These are phyloP conservation scores for Pediacus dermestoides DNA, from an alignment of 2,888 invertebrate species.

Conservation along the genomic window DNA sequence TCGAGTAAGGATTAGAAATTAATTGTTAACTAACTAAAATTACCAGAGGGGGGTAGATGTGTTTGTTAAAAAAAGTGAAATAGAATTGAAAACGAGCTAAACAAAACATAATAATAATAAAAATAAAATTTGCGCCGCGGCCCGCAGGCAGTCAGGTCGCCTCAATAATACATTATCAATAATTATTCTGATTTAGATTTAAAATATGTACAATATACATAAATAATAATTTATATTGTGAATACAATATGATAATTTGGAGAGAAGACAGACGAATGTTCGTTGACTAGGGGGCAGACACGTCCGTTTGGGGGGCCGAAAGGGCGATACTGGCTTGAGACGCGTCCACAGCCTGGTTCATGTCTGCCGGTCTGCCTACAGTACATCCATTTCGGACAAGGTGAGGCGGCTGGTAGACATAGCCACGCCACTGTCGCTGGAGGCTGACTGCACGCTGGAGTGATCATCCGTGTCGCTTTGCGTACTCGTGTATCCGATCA, in stretches of 20 bases:
- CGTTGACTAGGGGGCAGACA: slow-evolving; percentile 43
- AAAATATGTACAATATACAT: slow-evolving; percentile 48
- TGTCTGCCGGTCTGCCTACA: slow-evolving; percentile 40
- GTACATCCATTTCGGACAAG: slow-evolving; percentile 58
- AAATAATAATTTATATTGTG: slow-evolving; percentile 42
- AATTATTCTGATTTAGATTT: slow-evolving; percentile 42
- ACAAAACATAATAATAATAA: no score
- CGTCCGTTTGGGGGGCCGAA: slow-evolving; percentile 25
- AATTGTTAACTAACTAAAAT: slow-evolving; percentile 16
- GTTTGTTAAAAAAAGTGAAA: slow-evolving; percentile 19
- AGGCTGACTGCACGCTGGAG: slow-evolving; percentile 69
- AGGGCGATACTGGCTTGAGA: slow-evolving; percentile 35
- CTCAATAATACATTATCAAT: slow-evolving; percentile 33
- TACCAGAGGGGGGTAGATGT: slow-evolving; percentile 17
- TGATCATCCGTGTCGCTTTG: slow-evolving; percentile 82
- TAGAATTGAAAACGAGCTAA: slow-evolving; percentile 18
- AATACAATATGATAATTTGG: slow-evolving; percentile 36
- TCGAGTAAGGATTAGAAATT: no score
- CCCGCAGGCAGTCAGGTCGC: slow-evolving; percentile 38
- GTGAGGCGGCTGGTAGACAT: slow-evolving; percentile 66
- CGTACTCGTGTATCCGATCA: slow-evolving; percentile 81
- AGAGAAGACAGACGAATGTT: slow-evolving; percentile 34
- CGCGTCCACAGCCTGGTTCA: slow-evolving; percentile 36
- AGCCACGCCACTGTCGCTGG: slow-evolving; percentile 71
- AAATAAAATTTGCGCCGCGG: slow-evolving; percentile 32